Evolutionary conservation across 2,113 vertebrate species (phyloP), one percentile per base, ranked within the genome.

Genomic region (Gallinago paraguaiae): DNA sequence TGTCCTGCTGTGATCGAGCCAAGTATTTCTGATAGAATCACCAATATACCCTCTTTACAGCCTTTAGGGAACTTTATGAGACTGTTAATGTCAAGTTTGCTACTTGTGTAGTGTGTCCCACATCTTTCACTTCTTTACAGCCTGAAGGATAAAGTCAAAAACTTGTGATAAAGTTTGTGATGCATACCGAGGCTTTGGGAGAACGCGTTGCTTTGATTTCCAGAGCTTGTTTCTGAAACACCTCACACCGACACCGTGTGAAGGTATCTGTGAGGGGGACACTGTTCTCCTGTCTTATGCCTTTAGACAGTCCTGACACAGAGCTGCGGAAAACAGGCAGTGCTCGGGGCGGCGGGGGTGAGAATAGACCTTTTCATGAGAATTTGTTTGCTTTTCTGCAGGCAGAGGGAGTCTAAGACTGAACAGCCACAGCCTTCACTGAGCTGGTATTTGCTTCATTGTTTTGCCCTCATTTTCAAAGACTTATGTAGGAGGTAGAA

Each of bases 221-320:
- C 14, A 18, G 65, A 27, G 48, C 1, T 9, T 3, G 4, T 23
- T 56, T 28, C 59, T 22, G 56, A 35, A 56, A 0, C 39, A 1
- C 10, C 14, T 11, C 0, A 3, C 17, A 7, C 14, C 0, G 1
- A 2, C 19, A 1, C 5, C 0, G 1, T 2, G 70, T 3, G 48
- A 30, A 0, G 50, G 68, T 19, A 1, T 2, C 27, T 53, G 81
- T 17, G 1, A 31, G 13, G 6, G 13, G 33, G 30, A 60, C 23
- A 3, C 46, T 0, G 1, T 4, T 31, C 41, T 17, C 46, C 61
- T 0, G 1, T 8, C 11, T 74, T 10, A 19, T 2, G 7, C 28
- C 64, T 4, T 1, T 16, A 15, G 11, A 1, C 45, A 4, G 46
- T 2, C 35, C n/a, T 1, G 0, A 0, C 0, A 4, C 64, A 10